A percentile compares a stretch with the other conserved stretches of the same genome.
Conservation (phyloP, 2,113 vertebrate genomes). For the Silurus asotus region DNA sequence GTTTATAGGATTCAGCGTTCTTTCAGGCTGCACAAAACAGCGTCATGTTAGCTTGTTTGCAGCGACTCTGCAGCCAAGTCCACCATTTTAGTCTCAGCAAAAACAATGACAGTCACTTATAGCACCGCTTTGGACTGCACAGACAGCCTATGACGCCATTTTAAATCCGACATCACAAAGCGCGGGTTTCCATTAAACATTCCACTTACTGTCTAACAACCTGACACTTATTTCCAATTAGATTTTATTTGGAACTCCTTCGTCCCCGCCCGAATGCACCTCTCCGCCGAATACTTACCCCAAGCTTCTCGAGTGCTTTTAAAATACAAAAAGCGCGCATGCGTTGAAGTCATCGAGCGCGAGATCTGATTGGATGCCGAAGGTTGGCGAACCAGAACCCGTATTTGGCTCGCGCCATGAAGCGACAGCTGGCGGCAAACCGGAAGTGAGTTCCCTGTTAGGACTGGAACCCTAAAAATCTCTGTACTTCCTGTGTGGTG, state of each 20-base stretch:
- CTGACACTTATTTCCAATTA: neutral
- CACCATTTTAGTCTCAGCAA: constrained; percentile 59
- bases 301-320: constrained; percentile 44
- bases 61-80: constrained; percentile 30
- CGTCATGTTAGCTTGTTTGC: neutral
- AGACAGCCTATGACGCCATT: constrained; percentile 46
- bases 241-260: neutral
- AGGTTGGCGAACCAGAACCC: neutral
- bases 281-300: constrained; percentile 39
- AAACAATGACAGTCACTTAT: constrained; percentile 56
- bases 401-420: neutral
- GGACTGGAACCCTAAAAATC: neutral
- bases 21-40: neutral
- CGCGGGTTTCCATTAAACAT: neutral
- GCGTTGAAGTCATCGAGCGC: constrained; percentile 19
- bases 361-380: constrained; percentile 26
- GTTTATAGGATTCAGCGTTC: neutral
- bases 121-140: constrained; percentile 36
- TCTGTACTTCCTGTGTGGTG: no score
- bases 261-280: constrained; percentile 38
- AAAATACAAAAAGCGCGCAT: constrained; percentile 46
- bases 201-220: neutral
- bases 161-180: constrained; percentile 27
- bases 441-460: neutral
- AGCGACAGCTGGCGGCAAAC: neutral